Conservation (phyloP, 2,113 vertebrate species). For the Ptychochromis oligacanthus region DNA sequence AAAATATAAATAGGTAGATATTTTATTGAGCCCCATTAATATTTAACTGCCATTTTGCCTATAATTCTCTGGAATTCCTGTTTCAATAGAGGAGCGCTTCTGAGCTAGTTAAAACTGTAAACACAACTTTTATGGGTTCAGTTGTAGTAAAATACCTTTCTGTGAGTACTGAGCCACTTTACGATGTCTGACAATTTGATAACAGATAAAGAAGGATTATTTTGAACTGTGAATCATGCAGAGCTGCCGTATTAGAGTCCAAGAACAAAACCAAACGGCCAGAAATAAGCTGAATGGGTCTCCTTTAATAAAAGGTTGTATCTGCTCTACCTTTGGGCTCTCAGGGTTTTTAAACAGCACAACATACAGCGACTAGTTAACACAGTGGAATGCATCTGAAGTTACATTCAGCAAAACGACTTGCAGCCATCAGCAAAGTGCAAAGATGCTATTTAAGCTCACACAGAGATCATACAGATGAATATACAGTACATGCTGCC, state of each 20-base stretch:
- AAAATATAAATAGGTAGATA: not conserved
- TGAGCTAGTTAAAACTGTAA: no score
- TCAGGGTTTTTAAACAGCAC: not conserved
- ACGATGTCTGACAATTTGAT: not conserved
- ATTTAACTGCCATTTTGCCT: not conserved
- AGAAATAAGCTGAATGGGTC: not conserved
- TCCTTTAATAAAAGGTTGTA: not conserved
- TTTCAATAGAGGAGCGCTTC: no score
- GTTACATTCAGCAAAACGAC: constrained; percentile 54
- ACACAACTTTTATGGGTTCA: no score
- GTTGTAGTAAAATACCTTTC: no score
- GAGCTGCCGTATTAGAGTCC: not conserved
- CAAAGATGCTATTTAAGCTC: constrained; percentile 23
- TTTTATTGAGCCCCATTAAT: not conserved
- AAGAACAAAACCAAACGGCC: not conserved
- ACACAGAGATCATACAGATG: not conserved
- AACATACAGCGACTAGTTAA: constrained; percentile 8
- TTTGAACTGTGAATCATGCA: not conserved
- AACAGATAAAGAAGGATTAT: not conserved
- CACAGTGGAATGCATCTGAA: constrained; percentile 56
- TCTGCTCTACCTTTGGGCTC: not conserved
- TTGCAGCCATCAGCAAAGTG: constrained; percentile 36
- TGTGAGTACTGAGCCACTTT: not conserved
- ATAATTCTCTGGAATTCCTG: not conserved
- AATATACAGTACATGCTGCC: constrained; percentile 11